Percentiles rank a stretch among this genome's conserved stretches.
Evolutionary conservation across 92 coral and sea anemone species (phyloP).

Genomic region (Porites lobata): DNA sequence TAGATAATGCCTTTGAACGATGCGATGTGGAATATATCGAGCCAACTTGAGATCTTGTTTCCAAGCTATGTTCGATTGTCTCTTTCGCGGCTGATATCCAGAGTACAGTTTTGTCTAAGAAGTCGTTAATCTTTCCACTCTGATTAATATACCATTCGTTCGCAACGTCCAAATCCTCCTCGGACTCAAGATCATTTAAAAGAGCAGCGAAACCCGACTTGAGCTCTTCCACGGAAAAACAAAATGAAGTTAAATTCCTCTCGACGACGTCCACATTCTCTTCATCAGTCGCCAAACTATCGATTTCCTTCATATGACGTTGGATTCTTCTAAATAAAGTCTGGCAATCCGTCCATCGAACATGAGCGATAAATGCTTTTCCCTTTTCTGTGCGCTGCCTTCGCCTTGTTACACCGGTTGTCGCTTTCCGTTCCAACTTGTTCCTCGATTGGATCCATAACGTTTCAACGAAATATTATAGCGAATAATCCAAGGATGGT

Average conservation of each 20-base stretch:
- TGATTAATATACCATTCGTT: background rate
- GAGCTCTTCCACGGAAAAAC: background rate
- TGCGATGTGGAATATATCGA: background rate
- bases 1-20: background rate
- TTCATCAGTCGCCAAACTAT: background rate
- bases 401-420: background rate
- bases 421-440: too few relatives aligned
- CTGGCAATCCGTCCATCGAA: conserved; percentile 14
- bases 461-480: too few relatives aligned
- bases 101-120: background rate
- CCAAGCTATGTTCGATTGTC: too few relatives aligned
- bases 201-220: background rate
- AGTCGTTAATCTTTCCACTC: background rate
- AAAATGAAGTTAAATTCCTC: background rate
- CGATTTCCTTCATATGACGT: background rate
- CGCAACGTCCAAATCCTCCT: conserved; percentile 4
- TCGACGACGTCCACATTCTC: background rate
- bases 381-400: background rate
- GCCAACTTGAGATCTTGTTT: too few relatives aligned
- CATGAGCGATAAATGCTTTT: background rate
- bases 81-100: too few relatives aligned
- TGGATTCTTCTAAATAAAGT: background rate
- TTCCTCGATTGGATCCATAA: too few relatives aligned
- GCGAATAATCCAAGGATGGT: too few relatives aligned
- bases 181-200: background rate